Evolutionary conservation across 2,888 invertebrate genomes (phyloP), one percentile per base, ranked within the genome.

Genomic region (Callimorpha dominula): DNA sequence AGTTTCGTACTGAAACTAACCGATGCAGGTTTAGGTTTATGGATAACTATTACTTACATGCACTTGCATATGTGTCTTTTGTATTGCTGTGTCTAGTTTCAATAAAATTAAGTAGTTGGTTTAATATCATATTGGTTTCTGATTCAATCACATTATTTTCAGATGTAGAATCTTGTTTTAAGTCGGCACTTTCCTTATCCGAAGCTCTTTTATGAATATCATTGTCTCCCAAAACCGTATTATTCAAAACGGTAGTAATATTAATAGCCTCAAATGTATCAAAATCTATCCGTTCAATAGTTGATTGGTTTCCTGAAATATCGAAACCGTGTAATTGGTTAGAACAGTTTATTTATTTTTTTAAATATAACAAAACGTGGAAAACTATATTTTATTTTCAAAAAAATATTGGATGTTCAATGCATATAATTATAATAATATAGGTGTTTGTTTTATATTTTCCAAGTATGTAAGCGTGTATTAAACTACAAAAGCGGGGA

Each of bases 151-250:
- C 20, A 12, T 14, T 68, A 20, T 1, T 46, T 8, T 68, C 43
- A 57, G 9, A 14, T 17, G 6, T 49, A 31, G 14, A 20, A 14
- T 31, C 12, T 43, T 60, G 20, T 40, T 46, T 60, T 20, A 43
- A 43, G 9, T 46, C 31, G 11, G 0, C 15, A 46, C 31, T 68
- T 14, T 49, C 31, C 15, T 46, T 15, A 7, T 60, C 0, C 2
- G 31, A 65, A 50, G 31, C 60, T 60, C 60, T 68, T 68, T 54
- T 43, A 43, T 54, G 42, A n/a, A 67, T 54, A 14, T 43, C 42
- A 4, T 54, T 4, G 40, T 67, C 17, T 9, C 20, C 49, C n/a
- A 17, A 50, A 66, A 17, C 0, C 11, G 42, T 42, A 2, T 40
- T 54, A 42, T n/a, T 42, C n/a, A 42, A 14, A 0, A 17, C 9